These are phyloP conservation scores for Momotus momota DNA, from an alignment of 2,797 vertebrate genomes.

Conservation along the genomic window DNA sequence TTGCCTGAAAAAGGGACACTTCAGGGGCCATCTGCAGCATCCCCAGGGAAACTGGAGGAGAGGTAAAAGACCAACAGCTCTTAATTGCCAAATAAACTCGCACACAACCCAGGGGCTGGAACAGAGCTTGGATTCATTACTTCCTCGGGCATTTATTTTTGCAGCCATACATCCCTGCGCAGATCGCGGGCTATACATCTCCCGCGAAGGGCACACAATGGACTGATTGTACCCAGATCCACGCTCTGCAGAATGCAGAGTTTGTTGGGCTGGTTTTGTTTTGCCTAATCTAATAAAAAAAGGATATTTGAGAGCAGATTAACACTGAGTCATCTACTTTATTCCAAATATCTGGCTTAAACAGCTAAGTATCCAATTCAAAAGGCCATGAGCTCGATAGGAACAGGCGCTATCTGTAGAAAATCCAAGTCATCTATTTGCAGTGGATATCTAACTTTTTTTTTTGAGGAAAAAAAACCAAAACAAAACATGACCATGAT, in stretches of 20 bases:
- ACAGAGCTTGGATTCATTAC: background rate
- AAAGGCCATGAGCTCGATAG: background rate
- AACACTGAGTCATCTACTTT: constrained; percentile 36
- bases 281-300: constrained; percentile 47
- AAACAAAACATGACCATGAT: background rate
- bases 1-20: background rate
- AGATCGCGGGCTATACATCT: background rate
- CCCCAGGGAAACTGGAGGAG: background rate
- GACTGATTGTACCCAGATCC: background rate
- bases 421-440: background rate
- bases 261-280: constrained; percentile 13
- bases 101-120: background rate
- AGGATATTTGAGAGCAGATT: constrained; percentile 45
- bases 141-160: background rate
- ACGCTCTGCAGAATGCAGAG: accelerated
- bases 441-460: background rate
- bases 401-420: background rate
- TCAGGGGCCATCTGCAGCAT: background rate
- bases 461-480: background rate
- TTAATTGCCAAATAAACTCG: background rate
- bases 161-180: background rate
- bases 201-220: background rate
- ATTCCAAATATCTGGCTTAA: constrained; percentile 39
- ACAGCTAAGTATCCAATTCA: background rate
- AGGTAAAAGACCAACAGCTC: background rate